Evolutionary conservation across 2,113 vertebrate genomes (phyloP).

Genomic region (Phrynocephalus versicolor): DNA sequence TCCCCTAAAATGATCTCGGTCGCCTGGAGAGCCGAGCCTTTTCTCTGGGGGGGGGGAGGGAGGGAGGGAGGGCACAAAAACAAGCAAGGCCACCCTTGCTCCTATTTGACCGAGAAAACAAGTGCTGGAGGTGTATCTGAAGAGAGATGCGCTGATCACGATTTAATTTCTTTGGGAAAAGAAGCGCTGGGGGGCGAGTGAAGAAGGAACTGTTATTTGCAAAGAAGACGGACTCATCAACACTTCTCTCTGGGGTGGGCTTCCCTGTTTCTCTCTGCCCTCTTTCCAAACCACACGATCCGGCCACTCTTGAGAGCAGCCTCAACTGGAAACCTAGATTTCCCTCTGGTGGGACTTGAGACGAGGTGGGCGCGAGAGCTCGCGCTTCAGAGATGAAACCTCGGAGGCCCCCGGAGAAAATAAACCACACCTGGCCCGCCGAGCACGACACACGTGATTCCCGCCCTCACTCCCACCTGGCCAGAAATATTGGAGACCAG

Average conservation of each 20-base stretch:
- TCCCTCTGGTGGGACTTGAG: not conserved
- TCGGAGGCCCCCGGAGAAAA: not conserved
- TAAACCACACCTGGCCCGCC: conserved; percentile 30
- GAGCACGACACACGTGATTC: conserved; percentile 5
- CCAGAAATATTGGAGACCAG: conserved; percentile 18
- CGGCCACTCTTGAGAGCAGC: no score
- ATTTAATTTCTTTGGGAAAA: not conserved
- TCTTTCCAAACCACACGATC: not conserved
- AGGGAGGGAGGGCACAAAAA: no score
- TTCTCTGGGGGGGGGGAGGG: not conserved
- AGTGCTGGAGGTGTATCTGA: no score
- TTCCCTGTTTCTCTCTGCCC: not conserved
- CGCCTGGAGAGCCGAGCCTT: not conserved
- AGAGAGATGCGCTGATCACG: no score
- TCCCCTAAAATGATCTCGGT: not conserved
- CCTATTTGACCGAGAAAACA: not conserved
- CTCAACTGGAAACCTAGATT: not conserved
- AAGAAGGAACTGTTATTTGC: no score
- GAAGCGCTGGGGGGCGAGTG: not conserved
- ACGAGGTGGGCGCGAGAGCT: not conserved
- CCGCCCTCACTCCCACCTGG: not conserved
- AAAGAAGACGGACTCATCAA: no score
- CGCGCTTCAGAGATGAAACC: not conserved
- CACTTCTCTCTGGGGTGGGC: no score
- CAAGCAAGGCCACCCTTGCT: not conserved